Conservation (phyloP, 2,888 invertebrate species). For the Drosophila prolongata region DNA sequence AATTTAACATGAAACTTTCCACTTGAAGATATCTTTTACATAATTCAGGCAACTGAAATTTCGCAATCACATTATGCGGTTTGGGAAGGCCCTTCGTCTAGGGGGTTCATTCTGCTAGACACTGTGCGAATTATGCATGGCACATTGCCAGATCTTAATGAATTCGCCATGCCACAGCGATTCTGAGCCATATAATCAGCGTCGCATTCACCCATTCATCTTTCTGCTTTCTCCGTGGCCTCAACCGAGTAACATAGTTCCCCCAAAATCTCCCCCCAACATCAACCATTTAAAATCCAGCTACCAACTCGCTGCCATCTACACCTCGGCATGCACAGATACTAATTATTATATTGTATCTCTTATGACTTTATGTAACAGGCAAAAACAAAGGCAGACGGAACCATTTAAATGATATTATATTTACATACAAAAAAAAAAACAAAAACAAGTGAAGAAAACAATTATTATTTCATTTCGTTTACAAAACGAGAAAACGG, state of each 20-base stretch:
- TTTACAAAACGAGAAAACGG: conserved; percentile 58
- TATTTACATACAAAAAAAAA: conserved; percentile 70
- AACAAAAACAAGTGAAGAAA: conserved; percentile 38
- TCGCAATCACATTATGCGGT: conserved; percentile 18
- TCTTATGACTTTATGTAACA: conserved; percentile 69
- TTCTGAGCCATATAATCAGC: conserved; percentile 53
- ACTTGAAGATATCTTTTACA: background rate
- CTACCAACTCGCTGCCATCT: conserved; percentile 55
- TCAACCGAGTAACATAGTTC: conserved; percentile 28
- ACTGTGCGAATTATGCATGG: conserved; percentile 35
- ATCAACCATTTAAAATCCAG: conserved; percentile 41
- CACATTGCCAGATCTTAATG: conserved; percentile 40
- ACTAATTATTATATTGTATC: conserved; percentile 77
- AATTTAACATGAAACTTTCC: too few species aligned
- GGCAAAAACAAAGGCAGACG: conserved; percentile 26
- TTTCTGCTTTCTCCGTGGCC: conserved; percentile 65
- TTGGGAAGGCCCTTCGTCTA: background rate
- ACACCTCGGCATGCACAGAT: conserved; percentile 69
- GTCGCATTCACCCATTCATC: conserved; percentile 44
- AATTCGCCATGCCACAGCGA: conserved; percentile 52
- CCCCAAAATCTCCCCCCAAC: conserved; percentile 41
- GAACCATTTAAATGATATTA: conserved; percentile 70
- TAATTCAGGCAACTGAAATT: background rate
- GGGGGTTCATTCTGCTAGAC: conserved; percentile 12
- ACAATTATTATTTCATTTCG: conserved; percentile 67